Evolutionary conservation across 2,113 vertebrate species (phyloP), one percentile per base, ranked within the genome.

Genomic region (Tiliqua scincoides): DNA sequence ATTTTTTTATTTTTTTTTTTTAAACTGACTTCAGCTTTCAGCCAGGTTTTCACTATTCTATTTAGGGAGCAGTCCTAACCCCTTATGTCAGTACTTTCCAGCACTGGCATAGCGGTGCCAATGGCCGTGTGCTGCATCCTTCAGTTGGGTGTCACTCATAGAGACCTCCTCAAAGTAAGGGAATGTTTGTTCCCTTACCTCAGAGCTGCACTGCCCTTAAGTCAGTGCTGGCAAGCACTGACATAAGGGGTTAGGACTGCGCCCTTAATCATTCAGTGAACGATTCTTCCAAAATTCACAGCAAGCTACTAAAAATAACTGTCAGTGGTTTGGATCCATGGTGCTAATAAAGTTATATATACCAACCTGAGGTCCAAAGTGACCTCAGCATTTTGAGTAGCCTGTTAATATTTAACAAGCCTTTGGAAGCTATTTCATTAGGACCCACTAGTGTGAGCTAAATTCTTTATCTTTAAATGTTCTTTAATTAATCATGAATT

Each of bases 321-420:
- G 68, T 23, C 23, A 15, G 40, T 12, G 30, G 18, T 74, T 2
- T 21, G 18, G 37, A 63, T 72, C 9, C 52, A 48, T 75, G 43
- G 84, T 78, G 71, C 81, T 62, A 87, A 90, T 9, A 82, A 63
- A 89, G 3, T 17, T 86, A 15, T 78, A 15, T 78, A 30, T 77
- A 90, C 1, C 0, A 85, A 1, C 30, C 23, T 23, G 30, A 91
- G 21, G 57, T 48, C 48, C 43, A 68, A 71, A 89, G 88, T 87
- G 68, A 87, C 71, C 35, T 84, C 43, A 67, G 0, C 1, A 61
- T 86, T 78, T 85, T 43, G 79, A 84, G 80, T 78, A 63, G 17
- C 57, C 76, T 86, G 70, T 91, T 82, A 93, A 92, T 91, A 93
- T 93, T 94, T 92, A 86, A 91, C 27, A 79, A 86, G 8, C n/a